Evolutionary conservation across 2,888 invertebrate species (phyloP).

Genomic region (Gnatocerus cornutus): DNA sequence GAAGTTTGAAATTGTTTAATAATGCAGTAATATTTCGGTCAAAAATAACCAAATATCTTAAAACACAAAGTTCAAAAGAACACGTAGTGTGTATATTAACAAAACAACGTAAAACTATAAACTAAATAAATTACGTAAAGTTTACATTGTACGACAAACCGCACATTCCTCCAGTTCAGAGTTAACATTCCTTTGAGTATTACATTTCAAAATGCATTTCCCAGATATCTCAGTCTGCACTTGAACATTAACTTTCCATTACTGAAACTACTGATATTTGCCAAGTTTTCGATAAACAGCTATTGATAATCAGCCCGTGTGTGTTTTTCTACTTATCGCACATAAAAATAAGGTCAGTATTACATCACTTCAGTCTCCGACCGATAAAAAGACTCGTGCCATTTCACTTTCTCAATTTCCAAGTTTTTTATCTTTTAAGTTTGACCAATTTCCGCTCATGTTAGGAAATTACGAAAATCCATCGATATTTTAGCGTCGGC

Average conservation of each 20-base stretch:
- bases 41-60: no score
- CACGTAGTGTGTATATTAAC: no score
- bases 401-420: neutral
- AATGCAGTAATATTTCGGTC: no score
- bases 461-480: conserved; percentile 13
- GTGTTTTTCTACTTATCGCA: conserved; percentile 30
- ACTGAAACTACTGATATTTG: neutral
- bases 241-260: neutral
- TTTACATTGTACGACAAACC: no score
- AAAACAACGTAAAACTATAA: no score
- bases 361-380: conserved; percentile 14
- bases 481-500: conserved; percentile 48
- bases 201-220: no score
- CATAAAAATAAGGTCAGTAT: conserved; percentile 31
- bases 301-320: conserved; percentile 14
- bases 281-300: neutral
- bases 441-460: neutral
- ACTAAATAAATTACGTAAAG: no score
- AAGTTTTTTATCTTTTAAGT: neutral
- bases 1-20: no score
- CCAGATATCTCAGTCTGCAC: neutral
- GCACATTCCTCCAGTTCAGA: no score
- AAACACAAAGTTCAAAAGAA: no score
- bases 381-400: conserved; percentile 2
- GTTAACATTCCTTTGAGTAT: no score